Base-by-base conservation (phyloP, 2,888 invertebrate species). In the Entomobrya multifasciata region DNA sequence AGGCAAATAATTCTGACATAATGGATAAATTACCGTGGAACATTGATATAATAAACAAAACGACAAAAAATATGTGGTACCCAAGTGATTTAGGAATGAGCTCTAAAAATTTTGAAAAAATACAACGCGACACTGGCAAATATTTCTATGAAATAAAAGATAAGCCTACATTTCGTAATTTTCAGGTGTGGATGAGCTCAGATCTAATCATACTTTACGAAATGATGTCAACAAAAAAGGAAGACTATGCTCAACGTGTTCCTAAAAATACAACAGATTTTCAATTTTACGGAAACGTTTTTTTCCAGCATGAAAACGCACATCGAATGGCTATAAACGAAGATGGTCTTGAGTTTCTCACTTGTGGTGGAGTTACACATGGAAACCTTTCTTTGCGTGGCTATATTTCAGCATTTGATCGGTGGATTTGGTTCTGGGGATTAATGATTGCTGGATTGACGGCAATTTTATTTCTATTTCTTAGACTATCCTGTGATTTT, bases 321-420 rank as follows among this genome's bases (percentile, higher is more conserved):
- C 3, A n/a, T 15, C 15, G 25, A 0, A 41, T 70, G 57, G 44
- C 41, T n/a, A 13, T 80, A 3, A 15, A 67, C 0, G 80, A 80
- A 20, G 70, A 55, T 3, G 70, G 70, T 0, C 22, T 80, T 8
- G 55, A 70, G 17, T 80, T 80, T 55, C 10, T 80, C 0, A 80
- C 80, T 0, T 80, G 80, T 70, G 80, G 70, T 17, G 80, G 80
- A 0, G 44, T 55, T 0, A 13, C 30, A 8, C 36, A 70, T 10
- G 80, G 80, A 11, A 6, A 0, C 0, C n/a, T 70, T 0, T 80
- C 80, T 1, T 36, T 80, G 0, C 41, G 15, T 41, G 80, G 80
- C 5, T 80, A 80, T 20, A 25, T 44, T 25, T 80, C 80, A 0
- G 67, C 80, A 15, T 80, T 80, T 44, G 80, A 80, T 25, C 13